Evolutionary conservation across 2,797 vertebrate species (phyloP), one percentile per base, ranked within the genome.

Genomic region (Cryptoprocta ferox): DNA sequence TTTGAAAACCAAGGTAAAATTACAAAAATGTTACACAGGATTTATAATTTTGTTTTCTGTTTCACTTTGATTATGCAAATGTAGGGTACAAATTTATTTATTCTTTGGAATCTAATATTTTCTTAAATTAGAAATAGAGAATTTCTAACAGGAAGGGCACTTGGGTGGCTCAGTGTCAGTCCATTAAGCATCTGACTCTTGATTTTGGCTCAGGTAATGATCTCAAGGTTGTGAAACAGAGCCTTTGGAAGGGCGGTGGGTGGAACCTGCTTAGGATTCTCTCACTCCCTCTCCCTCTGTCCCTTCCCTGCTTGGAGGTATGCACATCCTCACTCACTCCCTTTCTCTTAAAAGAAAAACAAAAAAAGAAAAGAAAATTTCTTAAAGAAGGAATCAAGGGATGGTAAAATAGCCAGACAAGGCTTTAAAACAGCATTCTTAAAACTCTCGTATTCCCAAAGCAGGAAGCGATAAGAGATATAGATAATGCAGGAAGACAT

Each of bases 101-200:
- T 48, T 92, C 30, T 71, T 84, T 70, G 42, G 32, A 89, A 79
- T 56, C 2, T 39, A 73, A 66, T 79, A 86, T 89, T 76, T 50
- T 88, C 63, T 84, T 79, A 37, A 91, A 56, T 85, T 63, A 93
- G 28, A 94, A 84, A 61, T 80, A 56, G 26, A 59, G 88, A 78
- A 42, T 76, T 89, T 95, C 70, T 71, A 53, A 80, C 16, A 80
- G 16, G 28, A 91, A 86, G 32, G 56, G 21, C 21, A 24, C 7
- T 8, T 59, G 56, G 18, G 56, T 59, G 56, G 21, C 56, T 24
- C 56, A 59, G 56, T 21, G 19, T 59, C 56, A 24, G 8, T 59
- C 21, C 1, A 3, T 59, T 59, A 59, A 24, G 21, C 56, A 59
- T 59, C 56, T 59, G 56, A 59, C 56, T 59, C 56, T 59, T 59